Base-by-base conservation (phyloP, 2,888 invertebrate species). In the Chymomyza amoena region DNA sequence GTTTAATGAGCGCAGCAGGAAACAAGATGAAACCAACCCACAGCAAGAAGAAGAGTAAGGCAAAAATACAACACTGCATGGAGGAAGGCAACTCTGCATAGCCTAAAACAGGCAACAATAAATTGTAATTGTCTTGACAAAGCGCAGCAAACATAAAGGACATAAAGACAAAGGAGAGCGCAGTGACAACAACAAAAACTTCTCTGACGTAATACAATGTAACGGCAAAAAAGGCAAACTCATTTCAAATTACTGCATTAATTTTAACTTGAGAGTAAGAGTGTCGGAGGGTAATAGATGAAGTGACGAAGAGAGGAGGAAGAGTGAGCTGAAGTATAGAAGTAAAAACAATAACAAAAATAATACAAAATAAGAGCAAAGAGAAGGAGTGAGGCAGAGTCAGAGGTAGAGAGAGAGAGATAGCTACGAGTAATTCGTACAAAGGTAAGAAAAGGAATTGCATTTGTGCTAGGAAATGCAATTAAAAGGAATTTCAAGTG, bases 221-320 rank as follows among this genome's bases (percentile, higher is more conserved):
- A 70, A 75, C 77, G 84, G 87, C 81, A 6, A 57, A 77, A 73
- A 70, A 72, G 71, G 79, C 79, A 86, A 83, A 82, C 87, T 88
- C 84, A 88, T 88, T 84, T 84, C 87, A 84, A 84, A 87, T 84
- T 88, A 87, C 84, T 84, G 84, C 85, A 88, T 84, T 84, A 84
- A 84, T 88, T 88, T 82, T 85, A 77, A 87, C 85, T 80, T 66
- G 73, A 72, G 78, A 72, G 79, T 57, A 20, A 45, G 39, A 45
- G 39, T 13, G 39, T 13, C 39, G 39, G 4, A 1, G 39, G 2
- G 39, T 13, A 13, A 13, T 1, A 10, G 13, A 45, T 6, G 7
- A 7, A 32, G 25, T 4, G 25, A 25, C 4, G 3, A 25, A 3
- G 20, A 3, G 3, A 3, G 20, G 3, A 20, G 20, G 20, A 1